Percentiles rank a stretch among this genome's conserved stretches.
Evolutionary conservation across 2,888 invertebrate genomes (phyloP).

Genomic region (Plagiodera versicolora): DNA sequence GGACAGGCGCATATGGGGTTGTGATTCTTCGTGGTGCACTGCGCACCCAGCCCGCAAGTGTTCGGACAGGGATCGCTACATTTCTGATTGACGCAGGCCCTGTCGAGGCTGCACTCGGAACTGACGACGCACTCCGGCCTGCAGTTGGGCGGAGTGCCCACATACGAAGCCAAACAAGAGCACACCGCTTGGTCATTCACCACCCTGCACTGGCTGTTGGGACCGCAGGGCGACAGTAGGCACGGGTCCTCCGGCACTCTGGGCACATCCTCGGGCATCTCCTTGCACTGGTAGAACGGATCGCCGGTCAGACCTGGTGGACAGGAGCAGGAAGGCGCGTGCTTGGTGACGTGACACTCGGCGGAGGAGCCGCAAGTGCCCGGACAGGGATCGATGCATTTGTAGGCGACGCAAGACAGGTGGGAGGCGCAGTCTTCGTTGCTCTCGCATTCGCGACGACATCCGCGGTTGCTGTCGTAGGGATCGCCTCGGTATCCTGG

Average conservation of each 20-base stretch:
- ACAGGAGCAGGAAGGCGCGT: conserved; percentile 78
- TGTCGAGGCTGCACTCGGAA: conserved; percentile 79
- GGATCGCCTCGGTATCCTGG: conserved; percentile 82
- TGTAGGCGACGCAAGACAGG: conserved; percentile 77
- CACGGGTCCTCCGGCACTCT: conserved; percentile 68
- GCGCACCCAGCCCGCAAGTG: conserved; percentile 83
- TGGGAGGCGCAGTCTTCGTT: conserved; percentile 75
- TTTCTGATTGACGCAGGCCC: conserved; percentile 82
- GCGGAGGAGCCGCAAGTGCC: conserved; percentile 82
- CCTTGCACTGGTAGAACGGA: conserved; percentile 77
- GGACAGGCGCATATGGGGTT: conserved; percentile 88
- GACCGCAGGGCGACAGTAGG: conserved; percentile 83
- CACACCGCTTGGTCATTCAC: conserved; percentile 82
- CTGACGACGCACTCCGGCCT: conserved; percentile 86
- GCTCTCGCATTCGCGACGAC: conserved; percentile 76
- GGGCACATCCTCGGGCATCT: conserved; percentile 58
- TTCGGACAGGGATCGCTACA: conserved; percentile 88
- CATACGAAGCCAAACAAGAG: conserved; percentile 77
- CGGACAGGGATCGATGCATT: conserved; percentile 83
- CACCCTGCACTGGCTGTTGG: conserved; percentile 82
- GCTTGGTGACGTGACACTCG: conserved; percentile 75
- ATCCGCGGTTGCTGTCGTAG: conserved; percentile 68
- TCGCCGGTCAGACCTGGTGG: conserved; percentile 77
- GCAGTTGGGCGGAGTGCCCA: conserved; percentile 79
- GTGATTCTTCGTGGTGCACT: conserved; percentile 81